Evolutionary conservation across 2,113 vertebrate species (phyloP).

Genomic region (Paracanthobrama guichenoti): DNA sequence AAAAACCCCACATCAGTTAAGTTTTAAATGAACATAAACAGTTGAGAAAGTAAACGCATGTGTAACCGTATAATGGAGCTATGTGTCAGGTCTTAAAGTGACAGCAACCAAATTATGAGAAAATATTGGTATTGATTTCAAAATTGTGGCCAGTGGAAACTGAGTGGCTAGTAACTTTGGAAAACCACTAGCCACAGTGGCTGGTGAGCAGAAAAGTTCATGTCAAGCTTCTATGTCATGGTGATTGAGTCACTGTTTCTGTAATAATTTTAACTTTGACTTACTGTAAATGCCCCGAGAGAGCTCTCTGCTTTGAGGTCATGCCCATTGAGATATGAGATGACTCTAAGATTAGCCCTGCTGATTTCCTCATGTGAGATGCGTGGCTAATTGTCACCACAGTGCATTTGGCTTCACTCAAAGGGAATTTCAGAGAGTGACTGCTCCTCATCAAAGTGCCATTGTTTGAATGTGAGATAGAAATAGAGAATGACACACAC

Average conservation of each 20-base stretch:
- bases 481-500: conserved; percentile 40
- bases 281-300: conserved; percentile 50
- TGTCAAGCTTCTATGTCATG: not conserved
- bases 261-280: conserved; percentile 35
- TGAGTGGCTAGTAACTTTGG: too few relatives aligned
- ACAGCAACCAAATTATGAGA: too few relatives aligned
- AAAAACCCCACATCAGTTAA: too few relatives aligned
- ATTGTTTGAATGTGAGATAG: conserved; percentile 48
- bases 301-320: conserved; percentile 38
- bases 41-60: too few relatives aligned
- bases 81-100: too few relatives aligned
- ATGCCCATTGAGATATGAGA: conserved; percentile 42
- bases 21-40: too few relatives aligned
- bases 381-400: conserved; percentile 49
- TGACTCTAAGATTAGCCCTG: conserved; percentile 48
- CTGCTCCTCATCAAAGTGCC: conserved; percentile 45
- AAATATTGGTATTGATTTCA: too few relatives aligned
- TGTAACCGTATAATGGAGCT: too few relatives aligned
- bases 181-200: too few relatives aligned
- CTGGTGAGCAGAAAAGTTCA: too few relatives aligned
- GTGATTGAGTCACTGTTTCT: conserved; percentile 45
- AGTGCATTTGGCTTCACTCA: conserved; percentile 30
- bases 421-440: conserved; percentile 21
- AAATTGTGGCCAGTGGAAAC: too few relatives aligned
- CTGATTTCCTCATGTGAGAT: conserved; percentile 48